Base-by-base conservation (phyloP, 2,888 invertebrate genomes). In the Clivina fossor region DNA sequence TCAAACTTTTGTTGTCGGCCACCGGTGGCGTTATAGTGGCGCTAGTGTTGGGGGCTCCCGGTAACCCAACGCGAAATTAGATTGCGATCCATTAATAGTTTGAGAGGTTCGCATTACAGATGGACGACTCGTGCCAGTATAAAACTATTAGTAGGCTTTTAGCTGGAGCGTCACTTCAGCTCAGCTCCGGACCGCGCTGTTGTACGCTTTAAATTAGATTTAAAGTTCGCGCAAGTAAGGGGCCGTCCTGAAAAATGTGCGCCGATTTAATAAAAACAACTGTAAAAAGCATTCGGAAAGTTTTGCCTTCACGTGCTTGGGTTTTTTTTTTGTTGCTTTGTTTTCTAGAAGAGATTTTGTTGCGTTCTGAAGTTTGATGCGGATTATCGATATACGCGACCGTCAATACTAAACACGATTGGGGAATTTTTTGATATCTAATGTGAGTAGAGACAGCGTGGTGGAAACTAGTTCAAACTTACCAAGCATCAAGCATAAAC, bases 131-230 rank as follows among this genome's bases (percentile, higher is more conserved):
- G 47, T 30, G 15, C 26, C 43, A 26, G 8, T 24, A 44, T 44
- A 53, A 53, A 53, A 53, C 53, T 53, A 53, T 53, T 53, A 53
- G 43, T 53, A 53, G 53, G 53, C 53, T 53, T 53, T 53, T 53
- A 53, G 53, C n/a, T 44, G 44, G 24, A 33, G 32, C 43, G 53
- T 44, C 44, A 53, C 28, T 43, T 20, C 28, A 9, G 32, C 30
- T 5, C 13, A 4, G 11, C 32, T 7, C 16, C 44, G 32, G 19
- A 5, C 13, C 4, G 11, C 32, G 4, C 16, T 37, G 44, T 44
- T 41, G 40, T 53, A 37, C 37, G 26, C 26, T 24, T 35, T 35
- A 53, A 53, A 53, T 53, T 53, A 53, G 53, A 53, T 53, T 53
- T 20, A 22, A 53, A 53, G 24, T 53, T 53, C 3, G 15, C 9